These are phyloP conservation scores for Leptinotarsa rubiginosa DNA, from an alignment of 2,888 invertebrate species.

Conservation along the genomic window DNA sequence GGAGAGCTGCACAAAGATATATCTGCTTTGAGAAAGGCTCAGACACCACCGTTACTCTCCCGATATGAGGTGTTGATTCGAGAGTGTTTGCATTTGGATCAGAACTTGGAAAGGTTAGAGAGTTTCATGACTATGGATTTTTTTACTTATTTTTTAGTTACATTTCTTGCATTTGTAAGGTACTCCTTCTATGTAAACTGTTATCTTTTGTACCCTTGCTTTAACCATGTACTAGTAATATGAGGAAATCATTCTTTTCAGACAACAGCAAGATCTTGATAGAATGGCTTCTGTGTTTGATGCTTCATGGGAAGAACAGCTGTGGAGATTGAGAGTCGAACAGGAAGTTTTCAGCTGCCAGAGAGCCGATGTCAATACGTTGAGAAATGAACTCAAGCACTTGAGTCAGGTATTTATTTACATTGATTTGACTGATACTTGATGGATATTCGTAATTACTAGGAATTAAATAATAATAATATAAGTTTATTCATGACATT, in stretches of 20 bases:
- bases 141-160: not conserved
- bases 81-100: slow-evolving; percentile 72
- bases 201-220: too few species aligned
- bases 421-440: too few species aligned
- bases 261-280: slow-evolving; percentile 73
- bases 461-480: too few species aligned
- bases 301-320: slow-evolving; percentile 78
- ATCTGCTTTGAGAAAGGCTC: slow-evolving; percentile 70
- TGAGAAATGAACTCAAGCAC: slow-evolving; percentile 76
- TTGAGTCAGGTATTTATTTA: slow-evolving; percentile 64
- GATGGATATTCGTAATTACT: too few species aligned
- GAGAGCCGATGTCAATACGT: slow-evolving; percentile 74
- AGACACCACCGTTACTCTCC: slow-evolving; percentile 61
- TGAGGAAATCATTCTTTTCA: slow-evolving; percentile 24
- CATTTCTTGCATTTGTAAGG: too few species aligned
- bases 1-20: slow-evolving; percentile 78
- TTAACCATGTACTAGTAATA: not conserved
- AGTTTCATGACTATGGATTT: not conserved
- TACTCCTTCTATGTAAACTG: too few species aligned
- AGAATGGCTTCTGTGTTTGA: slow-evolving; percentile 72
- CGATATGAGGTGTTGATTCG: slow-evolving; percentile 70
- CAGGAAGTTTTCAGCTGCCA: slow-evolving; percentile 72
- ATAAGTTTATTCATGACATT: too few species aligned
- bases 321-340: slow-evolving; percentile 77
- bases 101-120: slow-evolving; percentile 69